Percentiles rank a stretch among this genome's conserved stretches.
Conservation (phyloP, 2,113 vertebrate species). For the Rostratula benghalensis region DNA sequence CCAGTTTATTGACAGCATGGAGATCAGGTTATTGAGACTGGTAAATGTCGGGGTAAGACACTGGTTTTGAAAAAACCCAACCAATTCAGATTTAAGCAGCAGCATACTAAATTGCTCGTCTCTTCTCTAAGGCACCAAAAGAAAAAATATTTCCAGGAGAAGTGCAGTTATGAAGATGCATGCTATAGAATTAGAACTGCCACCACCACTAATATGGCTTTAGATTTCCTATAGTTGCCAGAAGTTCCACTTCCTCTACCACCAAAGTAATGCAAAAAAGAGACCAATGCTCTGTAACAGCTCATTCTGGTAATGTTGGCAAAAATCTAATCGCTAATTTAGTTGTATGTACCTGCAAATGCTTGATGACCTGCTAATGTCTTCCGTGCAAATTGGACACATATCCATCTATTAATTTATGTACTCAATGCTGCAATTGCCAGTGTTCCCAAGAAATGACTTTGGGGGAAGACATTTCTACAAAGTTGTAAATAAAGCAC, state of each 20-base stretch:
- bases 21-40: neutral
- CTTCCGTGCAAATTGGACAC: neutral
- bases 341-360: neutral
- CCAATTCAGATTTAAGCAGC: neutral
- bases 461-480: neutral
- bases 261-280: neutral
- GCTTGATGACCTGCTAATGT: neutral
- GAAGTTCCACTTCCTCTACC: neutral
- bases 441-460: neutral
- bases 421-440: neutral
- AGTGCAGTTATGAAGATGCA: neutral
- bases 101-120: rapidly evolving
- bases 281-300: neutral
- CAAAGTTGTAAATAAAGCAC: neutral
- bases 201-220: neutral
- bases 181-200: neutral
- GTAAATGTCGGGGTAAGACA: neutral
- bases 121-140: neutral
- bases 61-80: rapidly evolving
- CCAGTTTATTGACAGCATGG: neutral
- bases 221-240: neutral
- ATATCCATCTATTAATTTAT: neutral
- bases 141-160: neutral
- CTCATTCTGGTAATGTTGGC: neutral
- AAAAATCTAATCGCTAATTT: neutral